Conservation (phyloP, 1,140 invertebrate genomes). For the Acromyrmex echinatior region DNA sequence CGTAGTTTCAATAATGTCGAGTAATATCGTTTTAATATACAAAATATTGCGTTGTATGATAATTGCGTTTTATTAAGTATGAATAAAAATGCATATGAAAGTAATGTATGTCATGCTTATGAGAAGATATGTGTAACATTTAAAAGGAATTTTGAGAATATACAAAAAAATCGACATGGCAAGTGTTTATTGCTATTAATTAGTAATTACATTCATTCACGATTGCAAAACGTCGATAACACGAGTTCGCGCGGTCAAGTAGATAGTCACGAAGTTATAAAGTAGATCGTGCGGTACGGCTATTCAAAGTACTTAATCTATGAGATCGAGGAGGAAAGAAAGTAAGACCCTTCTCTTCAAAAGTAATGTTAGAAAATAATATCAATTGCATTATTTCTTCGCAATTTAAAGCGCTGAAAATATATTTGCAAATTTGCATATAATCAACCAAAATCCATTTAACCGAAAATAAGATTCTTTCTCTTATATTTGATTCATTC, state of each 20-base stretch:
- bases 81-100: neutral
- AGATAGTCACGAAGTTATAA: constrained; percentile 58
- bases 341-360: neutral
- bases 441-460: too few species aligned
- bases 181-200: constrained; percentile 50
- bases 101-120: neutral
- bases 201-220: constrained; percentile 1
- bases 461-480: too few species aligned
- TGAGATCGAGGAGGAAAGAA: constrained; percentile 6
- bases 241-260: constrained; percentile 28
- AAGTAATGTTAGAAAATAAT: neutral
- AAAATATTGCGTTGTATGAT: neutral
- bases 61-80: neutral
- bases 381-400: constrained; percentile 4
- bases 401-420: too few species aligned
- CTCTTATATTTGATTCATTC: too few species aligned
- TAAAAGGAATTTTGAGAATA: constrained; percentile 10
- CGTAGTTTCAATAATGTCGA: neutral
- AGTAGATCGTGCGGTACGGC: constrained; percentile 38
- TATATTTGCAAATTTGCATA: too few species aligned
- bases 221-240: constrained; percentile 38
- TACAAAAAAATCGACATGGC: constrained; percentile 13
- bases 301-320: constrained; percentile 14
- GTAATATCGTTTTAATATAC: neutral
- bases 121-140: constrained; percentile 14